Evolutionary conservation across 2,888 invertebrate genomes (phyloP).

Genomic region (Chrysomela aeneicollis): DNA sequence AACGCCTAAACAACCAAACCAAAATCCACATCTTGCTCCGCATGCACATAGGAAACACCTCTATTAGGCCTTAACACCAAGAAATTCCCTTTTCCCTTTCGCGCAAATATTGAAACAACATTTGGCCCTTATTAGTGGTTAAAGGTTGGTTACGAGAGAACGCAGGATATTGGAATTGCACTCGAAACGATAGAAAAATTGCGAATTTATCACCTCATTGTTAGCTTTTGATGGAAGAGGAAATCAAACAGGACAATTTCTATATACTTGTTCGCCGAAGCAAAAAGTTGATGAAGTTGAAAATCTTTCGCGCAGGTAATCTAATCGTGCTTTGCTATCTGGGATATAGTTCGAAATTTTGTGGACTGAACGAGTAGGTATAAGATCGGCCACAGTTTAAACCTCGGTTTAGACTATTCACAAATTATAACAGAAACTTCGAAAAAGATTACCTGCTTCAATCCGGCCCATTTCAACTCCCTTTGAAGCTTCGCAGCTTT

Average conservation of each 20-base stretch:
- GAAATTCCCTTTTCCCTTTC: constrained; percentile 2
- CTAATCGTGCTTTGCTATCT: too few species aligned
- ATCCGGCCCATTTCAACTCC: constrained; percentile 66
- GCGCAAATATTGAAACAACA: constrained; percentile 13
- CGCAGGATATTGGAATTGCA: constrained; percentile 18
- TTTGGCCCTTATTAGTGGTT: constrained; percentile 10
- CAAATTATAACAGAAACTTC: neutral
- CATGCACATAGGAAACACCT: constrained; percentile 4
- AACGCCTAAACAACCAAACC: neutral
- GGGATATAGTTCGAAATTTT: too few species aligned
- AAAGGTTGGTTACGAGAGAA: constrained; percentile 13
- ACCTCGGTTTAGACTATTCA: too few species aligned
- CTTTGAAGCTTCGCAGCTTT: constrained; percentile 66
- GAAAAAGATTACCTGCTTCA: constrained; percentile 64
- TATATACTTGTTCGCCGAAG: neutral
- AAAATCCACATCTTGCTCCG: neutral
- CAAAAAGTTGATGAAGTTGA: neutral
- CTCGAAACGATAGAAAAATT: neutral
- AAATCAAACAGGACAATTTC: neutral
- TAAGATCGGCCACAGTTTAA: too few species aligned
- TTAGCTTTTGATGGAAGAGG: neutral
- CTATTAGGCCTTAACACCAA: neutral
- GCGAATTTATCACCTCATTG: constrained; percentile 3
- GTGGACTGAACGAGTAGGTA: too few species aligned
- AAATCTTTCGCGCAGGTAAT: too few species aligned